Conservation (phyloP, 2,797 vertebrate genomes). For the Sebastes baramenuke region DNA sequence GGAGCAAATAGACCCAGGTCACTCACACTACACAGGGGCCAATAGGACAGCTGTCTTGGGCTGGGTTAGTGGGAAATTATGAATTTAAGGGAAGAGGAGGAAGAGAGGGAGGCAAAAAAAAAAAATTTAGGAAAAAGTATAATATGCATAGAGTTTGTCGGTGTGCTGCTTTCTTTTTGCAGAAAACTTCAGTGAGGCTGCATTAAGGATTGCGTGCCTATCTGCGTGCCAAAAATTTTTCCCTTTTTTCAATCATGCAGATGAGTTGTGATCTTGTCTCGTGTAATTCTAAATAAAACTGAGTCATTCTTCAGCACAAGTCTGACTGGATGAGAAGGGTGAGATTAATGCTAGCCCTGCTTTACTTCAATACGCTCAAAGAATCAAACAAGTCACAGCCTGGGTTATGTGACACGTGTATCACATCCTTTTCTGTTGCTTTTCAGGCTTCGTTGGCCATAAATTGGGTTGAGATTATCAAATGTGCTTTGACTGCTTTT, state of each 20-base stretch:
- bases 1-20: constrained; percentile 45
- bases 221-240: neutral
- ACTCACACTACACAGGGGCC: constrained; percentile 18
- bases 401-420: neutral
- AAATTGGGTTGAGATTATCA: neutral
- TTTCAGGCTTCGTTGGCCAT: neutral
- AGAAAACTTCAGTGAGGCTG: neutral
- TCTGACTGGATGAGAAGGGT: neutral
- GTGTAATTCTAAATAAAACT: neutral
- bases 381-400: constrained; percentile 6
- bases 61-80: constrained; percentile 32
- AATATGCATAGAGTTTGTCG: neutral
- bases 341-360: constrained; percentile 8
- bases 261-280: constrained; percentile 19
- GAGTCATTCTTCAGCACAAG: constrained; percentile 2
- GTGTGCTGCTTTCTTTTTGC: neutral
- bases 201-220: neutral
- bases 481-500: neutral
- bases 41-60: constrained; percentile 50
- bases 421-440: neutral
- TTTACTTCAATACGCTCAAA: constrained; percentile 5
- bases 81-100: constrained; percentile 6
- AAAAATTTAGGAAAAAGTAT: neutral
- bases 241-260: constrained; percentile 12
- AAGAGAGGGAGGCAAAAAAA: neutral